Evolutionary conservation across 1,140 invertebrate genomes (phyloP).

Genomic region (Teleopsis dalmanni): DNA sequence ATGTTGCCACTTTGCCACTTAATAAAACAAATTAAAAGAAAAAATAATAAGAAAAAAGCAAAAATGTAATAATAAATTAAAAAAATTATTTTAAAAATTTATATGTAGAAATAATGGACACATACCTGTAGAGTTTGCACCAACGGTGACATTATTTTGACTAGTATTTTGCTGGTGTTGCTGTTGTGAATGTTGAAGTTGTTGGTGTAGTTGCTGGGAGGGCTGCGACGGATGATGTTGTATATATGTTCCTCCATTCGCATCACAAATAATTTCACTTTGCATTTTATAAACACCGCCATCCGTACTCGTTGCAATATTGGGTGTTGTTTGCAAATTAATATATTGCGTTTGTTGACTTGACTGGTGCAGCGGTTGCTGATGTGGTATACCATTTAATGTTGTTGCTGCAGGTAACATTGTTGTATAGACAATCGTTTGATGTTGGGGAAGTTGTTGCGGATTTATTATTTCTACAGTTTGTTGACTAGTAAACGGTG

Average conservation of each 20-base stretch:
- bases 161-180: slow-evolving; percentile 22
- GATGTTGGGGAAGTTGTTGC: no score
- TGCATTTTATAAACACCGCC: slow-evolving; percentile 37
- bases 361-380: slow-evolving; percentile 19
- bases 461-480: no score
- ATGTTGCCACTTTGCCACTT: no score
- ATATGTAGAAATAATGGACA: not conserved
- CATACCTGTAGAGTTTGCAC: not conserved
- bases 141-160: not conserved
- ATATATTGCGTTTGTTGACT: slow-evolving; percentile 17
- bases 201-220: slow-evolving; percentile 23
- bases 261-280: slow-evolving; percentile 40
- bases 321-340: slow-evolving; percentile 9
- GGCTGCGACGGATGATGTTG: slow-evolving; percentile 22
- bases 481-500: no score
- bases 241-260: slow-evolving; percentile 35
- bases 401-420: slow-evolving; percentile 40
- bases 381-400: slow-evolving; percentile 38
- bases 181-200: slow-evolving; percentile 25
- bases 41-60: slow-evolving; percentile 1
- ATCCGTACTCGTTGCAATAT: slow-evolving; percentile 29
- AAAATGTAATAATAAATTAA: not conserved
- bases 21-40: not conserved
- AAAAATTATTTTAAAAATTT: not conserved
- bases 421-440: slow-evolving; percentile 24